Evolutionary conservation across 2,888 invertebrate genomes (phyloP).

Genomic region (Pseudoips prasinana): DNA sequence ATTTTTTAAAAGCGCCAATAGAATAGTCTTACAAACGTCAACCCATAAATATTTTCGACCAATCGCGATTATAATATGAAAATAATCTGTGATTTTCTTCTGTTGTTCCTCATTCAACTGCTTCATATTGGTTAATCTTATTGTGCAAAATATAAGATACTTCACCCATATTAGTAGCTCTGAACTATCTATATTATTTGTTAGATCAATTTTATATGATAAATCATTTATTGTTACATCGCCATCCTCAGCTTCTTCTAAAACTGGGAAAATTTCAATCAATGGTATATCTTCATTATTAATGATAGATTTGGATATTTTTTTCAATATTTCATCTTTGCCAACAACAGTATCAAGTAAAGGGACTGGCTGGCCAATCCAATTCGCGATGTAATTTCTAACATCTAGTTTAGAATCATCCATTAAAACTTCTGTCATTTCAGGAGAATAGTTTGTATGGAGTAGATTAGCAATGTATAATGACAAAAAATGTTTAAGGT

Average conservation of each 20-base stretch:
- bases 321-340: slow-evolving; percentile 51
- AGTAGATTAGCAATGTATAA: slow-evolving; percentile 78
- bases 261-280: slow-evolving; percentile 52
- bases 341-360: slow-evolving; percentile 52
- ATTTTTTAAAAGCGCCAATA: slow-evolving; percentile 61
- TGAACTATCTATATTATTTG: slow-evolving; percentile 50
- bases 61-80: slow-evolving; percentile 53
- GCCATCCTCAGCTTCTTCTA: slow-evolving; percentile 43
- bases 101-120: slow-evolving; percentile 46
- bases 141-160: slow-evolving; percentile 63
- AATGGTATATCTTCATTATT: slow-evolving; percentile 48
- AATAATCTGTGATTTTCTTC: slow-evolving; percentile 50
- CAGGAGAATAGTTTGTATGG: slow-evolving; percentile 81
- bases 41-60: slow-evolving; percentile 54
- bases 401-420: slow-evolving; percentile 71
- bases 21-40: slow-evolving; percentile 53
- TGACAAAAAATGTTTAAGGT: slow-evolving; percentile 63
- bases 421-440: slow-evolving; percentile 71
- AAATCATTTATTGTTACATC: slow-evolving; percentile 43
- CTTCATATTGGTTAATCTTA: slow-evolving; percentile 56
- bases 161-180: slow-evolving; percentile 67
- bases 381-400: slow-evolving; percentile 75
- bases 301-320: slow-evolving; percentile 68
- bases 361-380: slow-evolving; percentile 60
- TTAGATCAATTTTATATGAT: slow-evolving; percentile 45